Conservation (phyloP, 2,888 invertebrate genomes). For the Coelinius sp. region DNA sequence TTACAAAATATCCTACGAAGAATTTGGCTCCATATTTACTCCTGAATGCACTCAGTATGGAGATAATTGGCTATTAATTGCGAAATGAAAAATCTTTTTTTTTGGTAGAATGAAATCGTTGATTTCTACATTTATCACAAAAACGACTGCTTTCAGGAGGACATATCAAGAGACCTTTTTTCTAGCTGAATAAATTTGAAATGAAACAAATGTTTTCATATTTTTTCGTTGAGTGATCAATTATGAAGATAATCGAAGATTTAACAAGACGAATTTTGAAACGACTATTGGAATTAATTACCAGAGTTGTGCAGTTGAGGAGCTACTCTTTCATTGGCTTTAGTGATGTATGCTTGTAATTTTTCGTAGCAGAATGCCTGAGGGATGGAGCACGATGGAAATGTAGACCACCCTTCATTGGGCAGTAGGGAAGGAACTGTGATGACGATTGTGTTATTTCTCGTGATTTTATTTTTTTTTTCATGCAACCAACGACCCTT, state of each 20-base stretch:
- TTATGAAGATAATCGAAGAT: background rate
- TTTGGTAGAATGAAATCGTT: too few species aligned
- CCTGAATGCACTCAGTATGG: too few species aligned
- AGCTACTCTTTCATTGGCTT: background rate
- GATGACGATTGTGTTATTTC: background rate
- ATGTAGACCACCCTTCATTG: slow-evolving; percentile 3
- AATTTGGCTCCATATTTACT: too few species aligned
- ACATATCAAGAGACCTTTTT: too few species aligned
- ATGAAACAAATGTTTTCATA: background rate
- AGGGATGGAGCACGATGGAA: slow-evolving; percentile 20
- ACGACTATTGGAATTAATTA: background rate
- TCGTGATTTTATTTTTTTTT: slow-evolving; percentile 11
- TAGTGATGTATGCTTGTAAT: slow-evolving; percentile 27
- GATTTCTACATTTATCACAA: too few species aligned
- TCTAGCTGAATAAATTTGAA: too few species aligned
- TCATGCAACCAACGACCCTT: slow-evolving; percentile 30
- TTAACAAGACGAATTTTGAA: too few species aligned
- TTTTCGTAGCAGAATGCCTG: slow-evolving; percentile 33
- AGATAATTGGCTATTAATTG: too few species aligned
- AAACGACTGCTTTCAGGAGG: too few species aligned
- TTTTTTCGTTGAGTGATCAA: background rate
- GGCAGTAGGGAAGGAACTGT: background rate
- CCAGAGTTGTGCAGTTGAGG: background rate
- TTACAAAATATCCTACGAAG: too few species aligned
- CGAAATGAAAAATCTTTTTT: too few species aligned